phyloP scores from a whole-genome alignment of 2,113 vertebrate species.

The Ictalurus punctatus region DNA sequence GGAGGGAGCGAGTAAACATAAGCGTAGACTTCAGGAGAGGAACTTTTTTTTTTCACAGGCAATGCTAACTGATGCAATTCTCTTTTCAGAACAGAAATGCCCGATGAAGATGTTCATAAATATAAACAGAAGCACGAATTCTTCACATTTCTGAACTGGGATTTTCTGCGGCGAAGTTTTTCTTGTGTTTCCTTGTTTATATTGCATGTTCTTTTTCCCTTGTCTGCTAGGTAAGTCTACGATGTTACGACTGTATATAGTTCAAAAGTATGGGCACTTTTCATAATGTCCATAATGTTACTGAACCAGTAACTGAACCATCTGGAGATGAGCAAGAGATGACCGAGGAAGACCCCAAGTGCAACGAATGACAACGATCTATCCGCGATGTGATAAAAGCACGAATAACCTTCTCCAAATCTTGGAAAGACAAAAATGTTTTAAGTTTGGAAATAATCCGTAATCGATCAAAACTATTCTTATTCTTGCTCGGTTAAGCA shows the following conservation, averaged over 20 bases:
- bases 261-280: not conserved
- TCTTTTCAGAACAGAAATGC: constrained; percentile 32
- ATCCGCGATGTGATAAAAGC: no score
- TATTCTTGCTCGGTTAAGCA: no score
- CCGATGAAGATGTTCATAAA: constrained; percentile 17
- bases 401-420: no score
- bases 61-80: constrained; percentile 38
- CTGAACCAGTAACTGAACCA: no score
- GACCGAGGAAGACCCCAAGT: no score
- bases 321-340: no score
- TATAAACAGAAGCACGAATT: not conserved
- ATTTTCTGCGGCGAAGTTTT: not conserved
- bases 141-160: not conserved
- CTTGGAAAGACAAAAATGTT: no score
- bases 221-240: not conserved
- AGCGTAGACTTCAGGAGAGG: not conserved
- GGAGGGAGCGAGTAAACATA: not conserved
- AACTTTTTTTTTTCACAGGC: constrained; percentile 19
- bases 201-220: not conserved
- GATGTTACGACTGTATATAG: no score
- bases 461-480: no score
- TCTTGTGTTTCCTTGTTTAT: not conserved
- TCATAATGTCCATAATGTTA: not conserved
- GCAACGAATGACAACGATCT: no score
- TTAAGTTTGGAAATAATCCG: no score